Base-by-base conservation (phyloP, 2,888 invertebrate species). In the Antitype chi region DNA sequence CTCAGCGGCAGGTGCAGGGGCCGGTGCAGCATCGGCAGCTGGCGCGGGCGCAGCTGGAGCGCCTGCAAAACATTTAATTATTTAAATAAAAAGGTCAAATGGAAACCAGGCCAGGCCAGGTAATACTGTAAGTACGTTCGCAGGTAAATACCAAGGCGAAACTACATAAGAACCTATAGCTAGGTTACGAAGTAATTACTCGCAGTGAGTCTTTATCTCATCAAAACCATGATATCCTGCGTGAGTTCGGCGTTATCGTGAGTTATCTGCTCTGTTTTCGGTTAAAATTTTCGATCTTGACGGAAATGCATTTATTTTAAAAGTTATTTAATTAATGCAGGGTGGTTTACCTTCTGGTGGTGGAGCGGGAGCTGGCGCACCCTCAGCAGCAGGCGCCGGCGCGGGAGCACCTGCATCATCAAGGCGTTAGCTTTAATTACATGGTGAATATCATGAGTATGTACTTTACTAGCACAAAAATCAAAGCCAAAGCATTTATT, bases 341-440 rank as follows among this genome's bases (percentile, higher is more conserved):
- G 1, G 3, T 32, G 25, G 2, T 49, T 4, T 74, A 83, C 78
- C 88, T 68, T 87, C 89, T 38, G 86, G 81, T 25, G 89, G 83
- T 55, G 93, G 91, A 15, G 89, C 88, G 0, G 91, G 88, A 8
- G 82, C 77, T 0, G 80, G 82, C 0, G 80, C 70, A 15, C 81
- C 88, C 38, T 82, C 89, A 13, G 84, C 83, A 9, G 86, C 81
- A 1, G 83, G 82, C 1, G 83, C 52, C 20, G 77, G 55, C 38
- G 87, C 78, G 0, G 84, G 86, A 3, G 86, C 84, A 66, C 86
- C 84, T 86, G 47, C 1, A 68, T 13, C 23, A 43, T 17, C 6
- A 23, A 23, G 3, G 63, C n/a, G 7, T 67, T 17, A 43, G 28
- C 7, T 49, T 52, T 20, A 20, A 23, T 38, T 25, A 25, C 6